Percentiles rank a stretch among this genome's conserved stretches.
Conservation (phyloP, 2,113 vertebrate species). For the Panthera uncia region DNA sequence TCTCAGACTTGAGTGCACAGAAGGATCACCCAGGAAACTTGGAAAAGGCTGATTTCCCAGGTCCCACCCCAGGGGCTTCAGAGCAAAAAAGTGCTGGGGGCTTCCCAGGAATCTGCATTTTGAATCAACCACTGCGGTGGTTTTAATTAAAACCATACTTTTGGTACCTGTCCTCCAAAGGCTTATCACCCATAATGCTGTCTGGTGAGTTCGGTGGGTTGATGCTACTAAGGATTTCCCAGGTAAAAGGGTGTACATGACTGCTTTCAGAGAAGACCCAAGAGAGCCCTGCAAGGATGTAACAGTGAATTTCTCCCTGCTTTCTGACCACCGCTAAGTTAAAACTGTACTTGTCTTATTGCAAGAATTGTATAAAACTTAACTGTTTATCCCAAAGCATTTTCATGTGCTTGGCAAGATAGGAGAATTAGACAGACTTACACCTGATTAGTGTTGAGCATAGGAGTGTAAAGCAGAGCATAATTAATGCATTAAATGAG, state of each 20-base stretch:
- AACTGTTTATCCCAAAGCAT: neutral
- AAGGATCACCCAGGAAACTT: conserved; percentile 33
- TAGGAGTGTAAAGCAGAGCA: conserved; percentile 22
- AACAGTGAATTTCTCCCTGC: neutral
- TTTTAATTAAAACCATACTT: neutral
- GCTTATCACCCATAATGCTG: neutral
- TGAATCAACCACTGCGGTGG: neutral
- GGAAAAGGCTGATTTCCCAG: conserved; percentile 19
- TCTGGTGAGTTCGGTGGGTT: neutral
- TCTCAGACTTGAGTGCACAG: conserved; percentile 56
- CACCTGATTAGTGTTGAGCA: conserved; percentile 7
- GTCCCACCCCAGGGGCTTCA: neutral
- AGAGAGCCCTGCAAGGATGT: neutral
- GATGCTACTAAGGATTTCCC: fast-evolving
- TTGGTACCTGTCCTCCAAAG: neutral
- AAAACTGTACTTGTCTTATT: neutral
- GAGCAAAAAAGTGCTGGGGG: neutral
- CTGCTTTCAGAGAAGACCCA: neutral
- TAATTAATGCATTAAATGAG: conserved; percentile 42
- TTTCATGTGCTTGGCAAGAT: conserved; percentile 9
- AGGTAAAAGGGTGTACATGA: neutral
- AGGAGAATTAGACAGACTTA: neutral
- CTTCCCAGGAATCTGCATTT: neutral
- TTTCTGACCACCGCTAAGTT: neutral
- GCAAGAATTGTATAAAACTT: neutral